Evolutionary conservation across 1,140 invertebrate genomes (phyloP).

Genomic region (Eurytemora carolleeae): DNA sequence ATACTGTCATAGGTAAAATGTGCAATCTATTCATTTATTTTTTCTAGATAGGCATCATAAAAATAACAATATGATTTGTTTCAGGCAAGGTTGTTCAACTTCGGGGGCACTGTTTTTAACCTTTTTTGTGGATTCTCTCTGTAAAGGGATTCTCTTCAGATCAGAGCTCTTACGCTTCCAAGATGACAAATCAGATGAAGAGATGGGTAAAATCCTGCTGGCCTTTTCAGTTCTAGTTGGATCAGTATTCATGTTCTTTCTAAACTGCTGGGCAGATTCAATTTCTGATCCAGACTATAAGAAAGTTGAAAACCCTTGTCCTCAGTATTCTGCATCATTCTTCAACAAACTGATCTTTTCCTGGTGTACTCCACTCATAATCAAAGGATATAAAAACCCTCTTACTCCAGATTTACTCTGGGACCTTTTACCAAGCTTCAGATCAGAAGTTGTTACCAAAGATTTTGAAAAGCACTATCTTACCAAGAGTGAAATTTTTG

Average conservation of each 20-base stretch:
- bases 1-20: no score
- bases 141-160: neutral
- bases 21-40: no score
- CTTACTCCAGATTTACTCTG: slow-evolving; percentile 64
- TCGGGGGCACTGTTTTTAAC: neutral
- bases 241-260: neutral
- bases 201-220: neutral
- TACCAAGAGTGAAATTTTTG: slow-evolving; percentile 27
- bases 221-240: neutral
- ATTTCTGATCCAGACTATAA: neutral
- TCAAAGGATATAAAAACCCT: slow-evolving; percentile 59
- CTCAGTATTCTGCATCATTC: neutral
- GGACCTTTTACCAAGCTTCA: slow-evolving; percentile 66
- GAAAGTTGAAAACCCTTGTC: neutral
- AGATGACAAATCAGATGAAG: neutral
- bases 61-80: neutral
- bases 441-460: slow-evolving; percentile 52
- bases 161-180: neutral
- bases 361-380: slow-evolving; percentile 72
- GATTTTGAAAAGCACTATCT: slow-evolving; percentile 62
- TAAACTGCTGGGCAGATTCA: neutral
- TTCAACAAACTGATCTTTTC: slow-evolving; percentile 35
- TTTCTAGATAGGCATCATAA: no score
- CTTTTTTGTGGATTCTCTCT: neutral
- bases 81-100: neutral